Evolutionary conservation across 2,113 vertebrate species (phyloP).

Genomic region (Protobothrops flavoviridis): DNA sequence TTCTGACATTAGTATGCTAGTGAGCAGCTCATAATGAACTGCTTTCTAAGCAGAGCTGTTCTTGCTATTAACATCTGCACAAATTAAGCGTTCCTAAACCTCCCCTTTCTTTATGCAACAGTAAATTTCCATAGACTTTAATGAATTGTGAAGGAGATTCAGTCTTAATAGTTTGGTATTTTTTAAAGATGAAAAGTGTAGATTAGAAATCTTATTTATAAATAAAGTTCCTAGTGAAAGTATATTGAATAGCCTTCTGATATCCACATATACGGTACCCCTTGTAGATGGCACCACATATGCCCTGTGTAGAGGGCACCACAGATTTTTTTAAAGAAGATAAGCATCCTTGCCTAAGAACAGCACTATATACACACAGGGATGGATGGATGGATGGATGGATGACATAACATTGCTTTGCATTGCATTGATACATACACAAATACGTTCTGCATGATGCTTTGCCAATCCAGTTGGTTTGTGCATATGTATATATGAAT

Average conservation of each 20-base stretch:
- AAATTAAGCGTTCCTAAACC: conserved; percentile 13
- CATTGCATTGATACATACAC: neutral
- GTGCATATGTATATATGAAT: neutral
- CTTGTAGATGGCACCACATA: neutral
- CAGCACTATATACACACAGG: neutral
- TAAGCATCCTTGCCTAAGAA: neutral
- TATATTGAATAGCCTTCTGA: neutral
- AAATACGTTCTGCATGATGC: neutral
- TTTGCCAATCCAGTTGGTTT: neutral
- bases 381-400: neutral
- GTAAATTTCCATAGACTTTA: conserved; percentile 2
- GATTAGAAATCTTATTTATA: neutral
- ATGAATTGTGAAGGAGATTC: neutral
- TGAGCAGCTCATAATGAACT: conserved; percentile 60
- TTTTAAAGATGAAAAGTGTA: neutral
- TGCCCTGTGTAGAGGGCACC: neutral
- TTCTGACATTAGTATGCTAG: conserved; percentile 42
- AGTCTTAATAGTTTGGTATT: neutral
- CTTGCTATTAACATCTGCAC: conserved; percentile 29
- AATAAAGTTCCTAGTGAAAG: neutral
- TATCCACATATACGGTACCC: neutral
- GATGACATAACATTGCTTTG: neutral
- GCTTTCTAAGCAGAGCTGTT: conserved; percentile 37
- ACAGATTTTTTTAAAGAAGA: neutral
- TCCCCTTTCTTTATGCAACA: neutral